Conservation (phyloP, 2,113 vertebrate genomes). For the Tupaia tana region DNA sequence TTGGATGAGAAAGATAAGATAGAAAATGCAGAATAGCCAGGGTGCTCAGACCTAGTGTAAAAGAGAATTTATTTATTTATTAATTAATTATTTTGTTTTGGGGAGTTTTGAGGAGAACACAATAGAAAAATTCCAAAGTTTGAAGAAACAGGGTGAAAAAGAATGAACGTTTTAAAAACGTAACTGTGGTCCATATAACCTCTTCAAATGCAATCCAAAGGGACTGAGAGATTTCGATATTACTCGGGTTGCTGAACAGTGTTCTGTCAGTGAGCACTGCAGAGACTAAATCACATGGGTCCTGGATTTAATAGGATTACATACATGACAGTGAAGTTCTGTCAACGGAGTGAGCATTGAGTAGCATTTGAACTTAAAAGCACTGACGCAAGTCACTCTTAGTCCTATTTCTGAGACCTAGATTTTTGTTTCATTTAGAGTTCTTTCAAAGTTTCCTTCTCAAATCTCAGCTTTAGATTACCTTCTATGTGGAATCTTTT, state of each 20-base stretch:
- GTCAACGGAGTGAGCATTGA: background rate
- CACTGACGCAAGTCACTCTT: background rate
- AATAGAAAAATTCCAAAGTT: background rate
- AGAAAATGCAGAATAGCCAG: background rate
- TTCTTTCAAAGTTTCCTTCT: slow-evolving; percentile 24
- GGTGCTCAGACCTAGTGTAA: background rate
- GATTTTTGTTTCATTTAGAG: background rate
- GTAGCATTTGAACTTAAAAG: background rate
- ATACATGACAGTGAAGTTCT: background rate
- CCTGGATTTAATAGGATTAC: background rate
- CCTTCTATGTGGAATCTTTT: background rate
- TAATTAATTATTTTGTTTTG: background rate
- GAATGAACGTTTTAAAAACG: background rate
- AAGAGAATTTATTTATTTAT: background rate
- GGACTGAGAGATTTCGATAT: background rate
- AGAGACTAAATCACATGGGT: background rate
- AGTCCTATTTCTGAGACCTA: background rate
- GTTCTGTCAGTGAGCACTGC: background rate
- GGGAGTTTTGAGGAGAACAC: background rate
- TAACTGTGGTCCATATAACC: background rate
- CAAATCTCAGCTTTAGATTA: background rate
- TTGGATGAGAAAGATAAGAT: background rate
- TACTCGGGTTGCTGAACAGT: background rate
- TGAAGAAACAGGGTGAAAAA: background rate
- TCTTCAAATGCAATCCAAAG: background rate